Percentiles rank a stretch among this genome's conserved stretches.
phyloP scores from a whole-genome alignment of 2,113 vertebrate genomes.

The Sialia sialis region DNA sequence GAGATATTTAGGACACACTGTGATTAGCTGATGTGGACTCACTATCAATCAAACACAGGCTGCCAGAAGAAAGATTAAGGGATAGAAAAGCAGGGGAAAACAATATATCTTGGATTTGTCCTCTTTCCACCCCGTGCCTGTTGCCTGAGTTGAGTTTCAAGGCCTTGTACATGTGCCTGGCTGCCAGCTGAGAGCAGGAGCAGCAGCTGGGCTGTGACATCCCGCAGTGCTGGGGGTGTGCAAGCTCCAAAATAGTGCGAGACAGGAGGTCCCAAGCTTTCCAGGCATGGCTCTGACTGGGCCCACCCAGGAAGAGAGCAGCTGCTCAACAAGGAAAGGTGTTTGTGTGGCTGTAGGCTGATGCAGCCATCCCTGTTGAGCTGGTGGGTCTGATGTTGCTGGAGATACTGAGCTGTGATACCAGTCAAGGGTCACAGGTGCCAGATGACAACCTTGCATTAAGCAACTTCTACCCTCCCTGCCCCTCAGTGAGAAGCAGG shows the following conservation, averaged over 20 bases:
- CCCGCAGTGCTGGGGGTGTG: neutral
- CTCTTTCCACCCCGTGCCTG: neutral
- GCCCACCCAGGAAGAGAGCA: neutral
- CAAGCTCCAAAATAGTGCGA: neutral
- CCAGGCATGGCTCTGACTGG: neutral
- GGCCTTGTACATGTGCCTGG: neutral
- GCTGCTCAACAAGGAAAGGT: neutral
- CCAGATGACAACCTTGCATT: neutral
- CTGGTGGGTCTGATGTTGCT: neutral
- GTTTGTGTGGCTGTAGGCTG: neutral
- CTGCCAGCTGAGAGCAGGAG: neutral
- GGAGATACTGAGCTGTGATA: neutral
- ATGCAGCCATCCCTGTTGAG: neutral
- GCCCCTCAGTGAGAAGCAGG: neutral
- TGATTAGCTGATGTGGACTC: neutral
- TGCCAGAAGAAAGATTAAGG: neutral
- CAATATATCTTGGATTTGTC: neutral
- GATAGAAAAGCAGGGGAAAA: neutral
- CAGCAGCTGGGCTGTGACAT: neutral
- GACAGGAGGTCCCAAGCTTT: neutral
- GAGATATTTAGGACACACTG: neutral
- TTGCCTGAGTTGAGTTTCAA: neutral
- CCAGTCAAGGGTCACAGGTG: neutral
- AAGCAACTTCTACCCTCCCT: fast-evolving
- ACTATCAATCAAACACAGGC: neutral